Conservation (phyloP, 92 coral and sea anemone species). For the Heliopora coerulea region DNA sequence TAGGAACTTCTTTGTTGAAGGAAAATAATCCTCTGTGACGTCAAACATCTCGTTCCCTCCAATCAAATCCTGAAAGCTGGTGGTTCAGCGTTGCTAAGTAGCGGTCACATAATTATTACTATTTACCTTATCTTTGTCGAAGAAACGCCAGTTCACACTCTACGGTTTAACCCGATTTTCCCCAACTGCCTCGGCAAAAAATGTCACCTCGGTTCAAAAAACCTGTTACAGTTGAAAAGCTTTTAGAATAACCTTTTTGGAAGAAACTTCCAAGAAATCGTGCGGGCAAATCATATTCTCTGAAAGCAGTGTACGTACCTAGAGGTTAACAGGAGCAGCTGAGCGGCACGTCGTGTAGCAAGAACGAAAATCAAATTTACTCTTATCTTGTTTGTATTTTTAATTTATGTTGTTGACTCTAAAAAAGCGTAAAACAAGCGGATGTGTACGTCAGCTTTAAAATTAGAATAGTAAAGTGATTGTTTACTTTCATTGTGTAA, state of each 20-base stretch:
- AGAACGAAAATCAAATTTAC: too few relatives aligned
- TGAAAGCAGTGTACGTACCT: too few relatives aligned
- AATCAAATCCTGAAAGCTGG: slow-evolving; percentile 4
- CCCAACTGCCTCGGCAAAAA: too few relatives aligned
- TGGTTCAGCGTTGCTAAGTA: slow-evolving; percentile 32
- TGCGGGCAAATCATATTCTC: too few relatives aligned
- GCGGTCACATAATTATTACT: too few relatives aligned
- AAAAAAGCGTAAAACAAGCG: not conserved
- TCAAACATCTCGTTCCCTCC: slow-evolving; percentile 36
- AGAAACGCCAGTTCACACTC: slow-evolving; percentile 12
- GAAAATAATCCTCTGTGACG: slow-evolving; percentile 46
- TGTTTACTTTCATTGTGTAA: not conserved
- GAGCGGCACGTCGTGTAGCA: too few relatives aligned
- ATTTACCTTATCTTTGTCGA: slow-evolving; percentile 15
- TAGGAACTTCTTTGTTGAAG: slow-evolving; percentile 40
- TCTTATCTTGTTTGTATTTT: slow-evolving; percentile 7
- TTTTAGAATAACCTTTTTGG: too few relatives aligned
- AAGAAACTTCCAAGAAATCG: too few relatives aligned
- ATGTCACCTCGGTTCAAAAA: too few relatives aligned
- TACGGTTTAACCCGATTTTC: slow-evolving; percentile 4
- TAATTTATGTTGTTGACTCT: not conserved
- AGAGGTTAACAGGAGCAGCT: too few relatives aligned
- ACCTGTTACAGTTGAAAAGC: too few relatives aligned
- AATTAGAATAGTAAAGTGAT: not conserved
- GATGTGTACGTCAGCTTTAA: not conserved